A percentile compares a stretch with the other conserved stretches of the same genome.
Conservation (phyloP, 2,888 invertebrate genomes). For the Chesias legatella region DNA sequence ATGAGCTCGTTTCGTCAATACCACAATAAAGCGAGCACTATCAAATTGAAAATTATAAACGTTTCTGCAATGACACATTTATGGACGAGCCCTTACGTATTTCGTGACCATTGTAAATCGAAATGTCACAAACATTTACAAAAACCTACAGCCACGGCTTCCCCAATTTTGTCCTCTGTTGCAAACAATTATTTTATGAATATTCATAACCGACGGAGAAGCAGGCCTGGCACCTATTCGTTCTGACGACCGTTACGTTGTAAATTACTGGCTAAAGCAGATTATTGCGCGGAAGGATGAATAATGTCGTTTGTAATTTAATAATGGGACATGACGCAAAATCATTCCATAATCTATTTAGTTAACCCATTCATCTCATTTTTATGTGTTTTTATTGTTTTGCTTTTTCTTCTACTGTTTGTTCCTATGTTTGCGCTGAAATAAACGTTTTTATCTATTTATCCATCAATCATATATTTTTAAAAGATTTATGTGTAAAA, state of each 20-base stretch:
- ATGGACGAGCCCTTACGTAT: slow-evolving; percentile 2
- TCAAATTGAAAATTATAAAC: slow-evolving; percentile 2
- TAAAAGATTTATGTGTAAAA: no score
- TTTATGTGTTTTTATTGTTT: no score
- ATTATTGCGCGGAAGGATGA: slow-evolving; percentile 16
- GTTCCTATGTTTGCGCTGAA: no score
- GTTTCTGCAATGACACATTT: background rate
- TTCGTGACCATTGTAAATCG: slow-evolving; percentile 40
- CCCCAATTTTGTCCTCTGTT: slow-evolving; percentile 41
- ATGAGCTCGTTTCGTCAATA: no score
- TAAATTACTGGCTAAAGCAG: slow-evolving; percentile 16
- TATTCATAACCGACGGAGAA: slow-evolving; percentile 39
- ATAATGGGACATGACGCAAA: background rate
- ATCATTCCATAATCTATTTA: no score
- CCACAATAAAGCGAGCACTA: no score
- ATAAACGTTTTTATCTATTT: no score
- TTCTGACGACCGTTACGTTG: slow-evolving; percentile 14
- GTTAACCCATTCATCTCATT: no score
- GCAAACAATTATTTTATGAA: slow-evolving; percentile 51
- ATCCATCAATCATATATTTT: no score
- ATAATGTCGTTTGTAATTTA: slow-evolving; percentile 1
- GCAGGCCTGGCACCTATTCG: slow-evolving; percentile 22
- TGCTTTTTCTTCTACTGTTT: no score
- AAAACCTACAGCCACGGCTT: slow-evolving; percentile 38
- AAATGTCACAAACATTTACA: slow-evolving; percentile 48